A percentile compares a stretch with the other conserved stretches of the same genome.
Conservation (phyloP, 2,797 vertebrate species). For the Sitta carolinensis region DNA sequence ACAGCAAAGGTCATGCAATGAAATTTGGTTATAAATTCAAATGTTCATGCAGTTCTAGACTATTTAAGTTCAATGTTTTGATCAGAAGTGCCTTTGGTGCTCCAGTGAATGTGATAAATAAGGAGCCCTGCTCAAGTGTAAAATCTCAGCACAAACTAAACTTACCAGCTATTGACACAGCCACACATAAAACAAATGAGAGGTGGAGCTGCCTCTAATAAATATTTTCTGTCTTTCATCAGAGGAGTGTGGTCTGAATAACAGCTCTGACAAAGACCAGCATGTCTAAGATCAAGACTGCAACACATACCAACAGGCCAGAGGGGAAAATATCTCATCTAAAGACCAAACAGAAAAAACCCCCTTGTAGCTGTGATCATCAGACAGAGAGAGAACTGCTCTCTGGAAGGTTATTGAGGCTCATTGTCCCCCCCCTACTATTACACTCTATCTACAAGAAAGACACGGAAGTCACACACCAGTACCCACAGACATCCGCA, state of each 20-base stretch:
- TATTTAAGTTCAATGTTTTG: background rate
- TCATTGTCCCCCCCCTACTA: background rate
- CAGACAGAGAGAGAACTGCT: background rate
- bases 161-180: background rate
- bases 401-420: background rate
- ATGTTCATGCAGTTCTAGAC: background rate
- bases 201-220: conserved; percentile 1
- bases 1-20: background rate
- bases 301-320: conserved; percentile 2
- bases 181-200: background rate
- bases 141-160: background rate
- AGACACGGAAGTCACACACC: conserved; percentile 58
- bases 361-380: conserved; percentile 16
- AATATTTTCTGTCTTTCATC: conserved; percentile 24
- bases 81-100: background rate
- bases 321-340: background rate
- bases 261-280: conserved; percentile 20
- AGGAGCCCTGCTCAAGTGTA: background rate
- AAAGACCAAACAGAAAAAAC: background rate
- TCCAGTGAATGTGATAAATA: background rate
- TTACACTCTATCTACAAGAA: conserved; percentile 37
- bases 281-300: conserved; percentile 2
- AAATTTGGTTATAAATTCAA: background rate
- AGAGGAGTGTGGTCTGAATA: background rate
- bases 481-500: conserved; percentile 51